Base-by-base conservation (phyloP, 1,140 invertebrate genomes). In the Cydia pomonella region DNA sequence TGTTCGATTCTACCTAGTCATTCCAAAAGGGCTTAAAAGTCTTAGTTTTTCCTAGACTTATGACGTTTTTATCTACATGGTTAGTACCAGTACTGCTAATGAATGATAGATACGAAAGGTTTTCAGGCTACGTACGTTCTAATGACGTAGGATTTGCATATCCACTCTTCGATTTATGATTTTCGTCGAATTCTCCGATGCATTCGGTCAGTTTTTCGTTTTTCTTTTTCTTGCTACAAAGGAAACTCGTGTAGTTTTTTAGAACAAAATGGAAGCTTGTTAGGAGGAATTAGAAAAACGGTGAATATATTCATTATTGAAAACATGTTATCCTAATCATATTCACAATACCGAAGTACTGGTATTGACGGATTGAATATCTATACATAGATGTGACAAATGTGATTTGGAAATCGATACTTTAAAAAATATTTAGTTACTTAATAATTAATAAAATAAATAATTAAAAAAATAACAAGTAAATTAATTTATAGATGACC, bases 81-180 rank as follows among this genome's bases (percentile, higher is more conserved):
- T 10, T 69, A 69, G 64, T 69, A 33, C 88, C 87, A 87, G 91
- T 87, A 87, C 85, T 87, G 86, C 89, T 91, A 92, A 92, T 92
- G 91, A 92, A 92, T 92, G 91, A 92, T 92, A 92, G 89, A 89
- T 92, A 91, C 80, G 82, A 88, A 83, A 84, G 85, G 84, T 82
- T 83, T 87, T 84, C 82, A 82, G 80, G 78, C 81, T 84, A 79
- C 80, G 80, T 77, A 25, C 74, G 72, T 75, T 87, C 85, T 82
- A 86, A 90, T 89, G 85, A 89, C 87, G 87, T 80, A 84, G 83
- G 86, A 72, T 79, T 73, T 81, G 78, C 81, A 79, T 79, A 75
- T 74, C 73, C 76, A 71, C 75, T 86, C 87, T 89, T 84, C 83
- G 84, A 85, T 84, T 84, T 82, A 79, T 80, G 80, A 86, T 80